Base-by-base conservation (phyloP, 2,113 vertebrate genomes). In the Sula dactylatra region DNA sequence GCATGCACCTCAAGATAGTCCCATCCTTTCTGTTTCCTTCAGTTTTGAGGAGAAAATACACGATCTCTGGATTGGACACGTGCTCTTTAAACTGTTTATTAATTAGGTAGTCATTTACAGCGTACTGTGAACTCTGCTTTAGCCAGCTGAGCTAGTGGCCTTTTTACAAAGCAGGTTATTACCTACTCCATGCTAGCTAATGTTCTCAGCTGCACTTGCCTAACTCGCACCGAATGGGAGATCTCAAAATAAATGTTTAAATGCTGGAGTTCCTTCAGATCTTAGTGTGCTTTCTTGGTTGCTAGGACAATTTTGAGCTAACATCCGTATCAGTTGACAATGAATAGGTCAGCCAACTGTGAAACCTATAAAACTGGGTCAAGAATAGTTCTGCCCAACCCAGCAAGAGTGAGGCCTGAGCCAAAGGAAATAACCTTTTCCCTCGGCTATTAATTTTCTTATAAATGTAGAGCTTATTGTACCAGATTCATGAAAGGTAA, bases 361-460 rank as follows among this genome's bases (percentile, higher is more conserved):
- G 94, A 97, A 96, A 94, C 42, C 73, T 87, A 84, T 78, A 82
- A 90, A 94, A 89, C 47, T 94, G 86, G 94, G 93, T 95, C 94
- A 96, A 86, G 94, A 86, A 73, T 36, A 97, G 87, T 97, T 93
- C 93, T 90, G 79, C 82, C 82, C 84, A 96, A 66, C 83, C 92
- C 91, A 82, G 59, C 16, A 65, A 88, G 72, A 70, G 52, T 11
- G 45, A 86, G 34, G n/a, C 32, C 22, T 32, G 29, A 90, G 88
- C 97, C 93, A 96, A 97, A 92, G 90, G 86, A 95, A 91, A 96
- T 94, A 94, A 64, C 52, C 59, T 88, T 96, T 94, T 95, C 94
- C 86, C 76, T 92, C 8, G 10, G 66, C 76, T 93, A 36, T 93
- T 95, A 21, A 55, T 92, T 96, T 95, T 91, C 86, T 82, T 87